phyloP scores from a whole-genome alignment of 2,797 vertebrate genomes.

The Oophaga sylvatica region DNA sequence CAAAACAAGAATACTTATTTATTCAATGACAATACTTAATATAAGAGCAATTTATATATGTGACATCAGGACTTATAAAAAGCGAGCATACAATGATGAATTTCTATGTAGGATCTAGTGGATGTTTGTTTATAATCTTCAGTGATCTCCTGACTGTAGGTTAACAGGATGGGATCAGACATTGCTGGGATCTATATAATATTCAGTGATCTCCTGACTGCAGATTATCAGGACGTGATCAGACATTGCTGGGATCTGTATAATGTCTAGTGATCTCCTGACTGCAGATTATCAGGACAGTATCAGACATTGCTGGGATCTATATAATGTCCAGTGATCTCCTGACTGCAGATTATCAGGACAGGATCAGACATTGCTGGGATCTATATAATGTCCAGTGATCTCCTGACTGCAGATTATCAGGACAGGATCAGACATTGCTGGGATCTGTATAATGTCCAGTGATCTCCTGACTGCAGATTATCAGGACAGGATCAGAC shows the following conservation, averaged over 20 bases:
- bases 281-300: too few species aligned
- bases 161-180: too few species aligned
- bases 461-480: not conserved
- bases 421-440: not conserved
- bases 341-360: not conserved
- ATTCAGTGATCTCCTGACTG: too few species aligned
- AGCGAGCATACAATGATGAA: not conserved
- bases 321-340: constrained; percentile 4
- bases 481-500: not conserved
- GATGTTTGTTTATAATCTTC: too few species aligned
- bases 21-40: not conserved
- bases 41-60: not conserved
- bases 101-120: not conserved
- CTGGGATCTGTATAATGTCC: not conserved
- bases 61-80: not conserved
- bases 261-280: too few species aligned
- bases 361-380: not conserved
- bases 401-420: constrained; percentile 17
- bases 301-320: not conserved
- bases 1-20: not conserved
- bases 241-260: too few species aligned
- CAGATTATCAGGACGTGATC: too few species aligned
- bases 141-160: too few species aligned
- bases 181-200: too few species aligned
- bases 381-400: constrained; percentile 2